These are phyloP conservation scores for Hemiprocne comata DNA, from an alignment of 2,113 vertebrate genomes.

Conservation along the genomic window DNA sequence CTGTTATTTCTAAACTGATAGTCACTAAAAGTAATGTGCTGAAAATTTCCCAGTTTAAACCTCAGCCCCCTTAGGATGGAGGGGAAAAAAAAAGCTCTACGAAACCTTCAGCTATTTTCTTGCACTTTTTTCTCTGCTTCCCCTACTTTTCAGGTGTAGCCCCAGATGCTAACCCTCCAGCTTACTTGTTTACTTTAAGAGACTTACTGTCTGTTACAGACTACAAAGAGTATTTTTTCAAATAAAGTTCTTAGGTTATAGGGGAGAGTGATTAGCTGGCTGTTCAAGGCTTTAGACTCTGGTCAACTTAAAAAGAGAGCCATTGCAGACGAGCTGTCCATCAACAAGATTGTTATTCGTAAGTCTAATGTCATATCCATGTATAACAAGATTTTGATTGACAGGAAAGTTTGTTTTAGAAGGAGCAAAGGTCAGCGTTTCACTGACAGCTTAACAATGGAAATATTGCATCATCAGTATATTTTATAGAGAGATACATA, in stretches of 20 bases:
- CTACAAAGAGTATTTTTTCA: neutral
- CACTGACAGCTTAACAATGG: slow-evolving; percentile 62
- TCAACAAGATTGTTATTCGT: slow-evolving; percentile 45
- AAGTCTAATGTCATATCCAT: slow-evolving; percentile 55
- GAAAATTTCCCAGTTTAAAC: neutral
- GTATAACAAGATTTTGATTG: slow-evolving; percentile 65
- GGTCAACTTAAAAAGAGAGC: slow-evolving; percentile 22
- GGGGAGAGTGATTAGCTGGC: neutral
- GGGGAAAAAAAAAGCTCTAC: no score
- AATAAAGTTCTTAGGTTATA: neutral
- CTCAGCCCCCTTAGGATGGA: fast-evolving
- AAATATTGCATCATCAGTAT: slow-evolving; percentile 60
- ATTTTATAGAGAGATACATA: slow-evolving; percentile 34
- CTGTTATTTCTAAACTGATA: neutral
- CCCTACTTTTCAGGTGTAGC: neutral
- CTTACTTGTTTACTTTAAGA: neutral
- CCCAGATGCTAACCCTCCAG: neutral
- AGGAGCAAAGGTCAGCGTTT: slow-evolving; percentile 63
- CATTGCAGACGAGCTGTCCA: slow-evolving; percentile 33
- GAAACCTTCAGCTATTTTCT: neutral
- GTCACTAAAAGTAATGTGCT: neutral
- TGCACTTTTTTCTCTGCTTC: neutral
- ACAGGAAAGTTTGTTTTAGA: slow-evolving; percentile 63
- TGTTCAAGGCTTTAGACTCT: neutral
- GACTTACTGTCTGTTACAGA: neutral